These are phyloP conservation scores for Seira sanloemensis DNA, from an alignment of 2,888 invertebrate species.

Conservation along the genomic window DNA sequence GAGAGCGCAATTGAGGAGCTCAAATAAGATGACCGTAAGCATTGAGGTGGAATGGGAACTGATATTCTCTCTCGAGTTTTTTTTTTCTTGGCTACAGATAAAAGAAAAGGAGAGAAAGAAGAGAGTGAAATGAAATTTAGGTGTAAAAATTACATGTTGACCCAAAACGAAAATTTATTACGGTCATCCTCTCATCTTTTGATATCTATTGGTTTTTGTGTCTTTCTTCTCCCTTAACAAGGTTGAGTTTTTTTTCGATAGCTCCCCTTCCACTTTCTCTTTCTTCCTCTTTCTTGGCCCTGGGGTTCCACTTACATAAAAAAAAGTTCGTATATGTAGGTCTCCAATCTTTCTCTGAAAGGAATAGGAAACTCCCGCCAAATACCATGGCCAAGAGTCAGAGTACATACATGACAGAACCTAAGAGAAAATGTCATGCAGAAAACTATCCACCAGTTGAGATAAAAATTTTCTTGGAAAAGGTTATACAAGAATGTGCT, in stretches of 20 bases:
- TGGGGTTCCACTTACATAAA: slow-evolving; percentile 41
- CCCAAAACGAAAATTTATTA: slow-evolving; percentile 64
- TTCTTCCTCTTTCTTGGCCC: slow-evolving; percentile 38
- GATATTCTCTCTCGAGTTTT: slow-evolving; percentile 42
- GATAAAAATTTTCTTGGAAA: slow-evolving; percentile 56
- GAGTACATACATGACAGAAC: slow-evolving; percentile 1
- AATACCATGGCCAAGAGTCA: slow-evolving; percentile 24
- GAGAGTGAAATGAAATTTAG: slow-evolving; percentile 56
- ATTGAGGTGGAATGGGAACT: slow-evolving; percentile 52
- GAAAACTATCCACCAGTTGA: slow-evolving; percentile 57
- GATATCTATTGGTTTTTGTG: slow-evolving; percentile 62
- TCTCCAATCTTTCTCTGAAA: background rate
- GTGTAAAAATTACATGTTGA: slow-evolving; percentile 62
- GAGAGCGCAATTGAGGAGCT: slow-evolving; percentile 34
- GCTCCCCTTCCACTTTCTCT: slow-evolving; percentile 33
- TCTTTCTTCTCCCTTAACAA: slow-evolving; percentile 36
- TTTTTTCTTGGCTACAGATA: slow-evolving; percentile 34
- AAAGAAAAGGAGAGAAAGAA: slow-evolving; percentile 42
- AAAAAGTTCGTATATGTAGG: background rate
- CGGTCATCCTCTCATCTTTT: slow-evolving; percentile 60
- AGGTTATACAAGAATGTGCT: slow-evolving; percentile 18
- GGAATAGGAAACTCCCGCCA: slow-evolving; percentile 44
- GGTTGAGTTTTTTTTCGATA: slow-evolving; percentile 50
- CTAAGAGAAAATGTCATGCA: slow-evolving; percentile 15
- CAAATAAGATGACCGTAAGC: slow-evolving; percentile 53